phyloP scores from a whole-genome alignment of 2,888 invertebrate genomes.

The Nomada ferruginata region DNA sequence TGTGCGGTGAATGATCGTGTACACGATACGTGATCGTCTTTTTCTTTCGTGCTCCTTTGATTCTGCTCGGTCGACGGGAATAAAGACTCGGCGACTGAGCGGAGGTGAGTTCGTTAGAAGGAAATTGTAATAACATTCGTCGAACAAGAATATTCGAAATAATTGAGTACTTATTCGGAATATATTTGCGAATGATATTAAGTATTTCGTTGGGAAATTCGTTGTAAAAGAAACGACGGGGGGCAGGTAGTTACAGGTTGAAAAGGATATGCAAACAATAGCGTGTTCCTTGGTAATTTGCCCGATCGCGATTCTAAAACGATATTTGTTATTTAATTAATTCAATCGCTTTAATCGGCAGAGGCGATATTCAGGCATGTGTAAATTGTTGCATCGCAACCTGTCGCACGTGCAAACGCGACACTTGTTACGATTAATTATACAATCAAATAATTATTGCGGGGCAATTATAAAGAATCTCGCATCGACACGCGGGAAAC shows the following conservation, averaged over 20 bases:
- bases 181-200: neutral
- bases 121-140: neutral
- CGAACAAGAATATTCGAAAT: neutral
- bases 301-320: conserved; percentile 74
- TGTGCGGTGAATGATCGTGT: conserved; percentile 13
- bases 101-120: neutral
- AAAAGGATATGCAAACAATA: conserved; percentile 70
- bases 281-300: conserved; percentile 77
- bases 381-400: conserved; percentile 19
- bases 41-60: neutral
- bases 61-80: neutral
- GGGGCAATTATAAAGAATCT: conserved; percentile 10
- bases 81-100: neutral
- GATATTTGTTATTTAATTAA: conserved; percentile 80
- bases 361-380: neutral
- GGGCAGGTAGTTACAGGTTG: conserved; percentile 24
- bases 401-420: conserved; percentile 23
- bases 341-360: conserved; percentile 64
- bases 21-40: conserved; percentile 34
- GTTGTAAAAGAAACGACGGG: neutral
- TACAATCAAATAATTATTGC: conserved; percentile 7
- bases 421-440: conserved; percentile 33
- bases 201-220: neutral
- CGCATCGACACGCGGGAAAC: conserved; percentile 5
- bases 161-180: neutral